Evolutionary conservation across 2,888 invertebrate species (phyloP).

Genomic region (Thalpophila matura): DNA sequence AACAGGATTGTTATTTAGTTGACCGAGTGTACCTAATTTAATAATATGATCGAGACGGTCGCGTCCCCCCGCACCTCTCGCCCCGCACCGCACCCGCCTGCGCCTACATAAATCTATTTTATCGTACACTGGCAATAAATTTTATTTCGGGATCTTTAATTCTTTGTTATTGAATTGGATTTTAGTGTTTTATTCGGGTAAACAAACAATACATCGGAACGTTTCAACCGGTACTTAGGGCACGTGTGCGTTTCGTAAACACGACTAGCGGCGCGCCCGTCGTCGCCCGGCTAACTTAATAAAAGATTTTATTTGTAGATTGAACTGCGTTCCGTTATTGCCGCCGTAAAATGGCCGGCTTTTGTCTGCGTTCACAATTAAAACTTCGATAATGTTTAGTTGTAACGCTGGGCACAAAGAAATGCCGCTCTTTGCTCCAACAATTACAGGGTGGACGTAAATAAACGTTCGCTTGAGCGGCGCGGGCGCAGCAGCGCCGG

Average conservation of each 20-base stretch:
- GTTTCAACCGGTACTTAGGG: slow-evolving; percentile 85
- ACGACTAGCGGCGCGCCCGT: slow-evolving; percentile 78
- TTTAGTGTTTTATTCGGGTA: slow-evolving; percentile 91
- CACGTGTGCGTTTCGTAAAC: slow-evolving; percentile 86
- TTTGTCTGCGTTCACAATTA: slow-evolving; percentile 89
- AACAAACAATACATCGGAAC: slow-evolving; percentile 89
- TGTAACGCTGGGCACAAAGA: slow-evolving; percentile 83
- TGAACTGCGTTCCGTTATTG: slow-evolving; percentile 78
- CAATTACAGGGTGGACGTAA: slow-evolving; percentile 83
- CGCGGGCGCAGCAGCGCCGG: slow-evolving; percentile 47
- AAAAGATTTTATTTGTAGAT: slow-evolving; percentile 88
- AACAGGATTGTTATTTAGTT: slow-evolving; percentile 75
- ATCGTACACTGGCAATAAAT: slow-evolving; percentile 90
- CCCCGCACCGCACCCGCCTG: slow-evolving; percentile 66
- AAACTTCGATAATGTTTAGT: slow-evolving; percentile 88
- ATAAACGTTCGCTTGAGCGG: slow-evolving; percentile 75
- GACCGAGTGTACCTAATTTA: slow-evolving; percentile 81
- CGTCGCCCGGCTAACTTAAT: slow-evolving; percentile 82
- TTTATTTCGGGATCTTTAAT: slow-evolving; percentile 91
- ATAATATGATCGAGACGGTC: slow-evolving; percentile 78
- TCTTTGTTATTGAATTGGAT: slow-evolving; percentile 91
- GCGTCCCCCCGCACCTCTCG: slow-evolving; percentile 66
- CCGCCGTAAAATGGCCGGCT: slow-evolving; percentile 81
- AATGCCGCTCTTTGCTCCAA: slow-evolving; percentile 85
- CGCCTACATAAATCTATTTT: slow-evolving; percentile 90